Base-by-base conservation (phyloP, 2,888 invertebrate genomes). In the Autographa gamma region DNA sequence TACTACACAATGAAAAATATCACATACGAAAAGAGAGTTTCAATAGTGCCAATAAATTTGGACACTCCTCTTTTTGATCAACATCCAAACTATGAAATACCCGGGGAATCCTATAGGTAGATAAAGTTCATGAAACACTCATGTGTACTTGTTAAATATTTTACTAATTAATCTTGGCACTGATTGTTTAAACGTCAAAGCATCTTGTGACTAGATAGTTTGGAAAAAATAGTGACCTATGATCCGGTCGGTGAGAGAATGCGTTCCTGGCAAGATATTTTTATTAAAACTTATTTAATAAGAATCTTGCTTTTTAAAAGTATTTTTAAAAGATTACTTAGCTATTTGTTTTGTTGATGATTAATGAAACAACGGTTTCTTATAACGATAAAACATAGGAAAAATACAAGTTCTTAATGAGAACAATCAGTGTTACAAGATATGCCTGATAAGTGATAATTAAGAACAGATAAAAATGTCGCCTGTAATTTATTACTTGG, bases 151-250 rank as follows among this genome's bases (percentile, higher is more conserved):
- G 16, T 43, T 43, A 43, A 43, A 16, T 43, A 43, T 43, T 16
- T 43, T 14, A 43, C 3, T 43, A 43, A 43, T 43, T 43, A 43
- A 76, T 63, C 65, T 71, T 63, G 38, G 48, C 48, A 60, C 34
- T 38, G 41, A 73, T 41, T 71, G 63, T 60, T 63, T 52, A 60
- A 74, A 67, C 69, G 60, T 43, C 32, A 18, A 1, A 41, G n/a
- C 63, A 62, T 61, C 43, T 43, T 16, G 43, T 43, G 14, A 43
- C 43, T 3, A 14, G 14, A 43, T 43, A 5, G 13, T 43, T 13
- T 14, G 43, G 14, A n/a, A n/a, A n/a, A n/a, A n/a, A n/a, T n/a
- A n/a, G n/a, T n/a, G n/a, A n/a, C 11, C 11, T 13, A 11, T 38
- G 25, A 3, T 25, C 25, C 25, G 25, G 25, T 3, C 25, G 25